Conservation (phyloP, 2,888 invertebrate genomes). For the Automeris io region DNA sequence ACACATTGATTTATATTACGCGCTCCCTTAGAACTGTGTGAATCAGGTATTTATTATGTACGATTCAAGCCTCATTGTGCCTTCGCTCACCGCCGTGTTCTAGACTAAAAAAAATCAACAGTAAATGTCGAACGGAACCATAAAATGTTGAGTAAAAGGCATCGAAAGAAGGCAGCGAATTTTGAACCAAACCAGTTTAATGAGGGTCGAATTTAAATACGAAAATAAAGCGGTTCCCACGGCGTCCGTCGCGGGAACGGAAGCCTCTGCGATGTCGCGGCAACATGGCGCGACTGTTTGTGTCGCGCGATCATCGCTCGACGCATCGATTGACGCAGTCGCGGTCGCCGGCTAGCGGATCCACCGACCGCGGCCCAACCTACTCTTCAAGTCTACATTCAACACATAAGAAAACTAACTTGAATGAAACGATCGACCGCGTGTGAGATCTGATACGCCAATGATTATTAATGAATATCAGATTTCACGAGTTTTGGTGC, state of each 20-base stretch:
- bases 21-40: constrained; percentile 39
- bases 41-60: constrained; percentile 44
- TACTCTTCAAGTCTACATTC: constrained; percentile 5
- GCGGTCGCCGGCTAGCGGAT: constrained; percentile 13
- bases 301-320: constrained; percentile 33
- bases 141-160: constrained; percentile 77
- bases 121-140: constrained; percentile 75
- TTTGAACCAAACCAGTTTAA: constrained; percentile 75
- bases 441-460: constrained; percentile 1
- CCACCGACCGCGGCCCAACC: constrained; percentile 22
- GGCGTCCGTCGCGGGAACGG: constrained; percentile 74
- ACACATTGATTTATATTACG: constrained; percentile 7
- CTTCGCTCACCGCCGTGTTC: constrained; percentile 42
- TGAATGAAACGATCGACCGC: constrained; percentile 1
- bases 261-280: constrained; percentile 61
- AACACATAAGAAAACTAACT: constrained; percentile 12
- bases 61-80: constrained; percentile 45
- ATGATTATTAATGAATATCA: constrained; percentile 1
- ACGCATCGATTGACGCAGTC: constrained; percentile 18
- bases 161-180: constrained; percentile 77
- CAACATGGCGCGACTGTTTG: constrained; percentile 30
- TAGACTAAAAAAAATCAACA: constrained; percentile 64
- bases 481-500: too few relatives aligned
- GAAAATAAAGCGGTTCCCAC: constrained; percentile 76
- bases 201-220: constrained; percentile 77